Conservation (phyloP, 2,797 vertebrate genomes). For the Streptopelia turtur region DNA sequence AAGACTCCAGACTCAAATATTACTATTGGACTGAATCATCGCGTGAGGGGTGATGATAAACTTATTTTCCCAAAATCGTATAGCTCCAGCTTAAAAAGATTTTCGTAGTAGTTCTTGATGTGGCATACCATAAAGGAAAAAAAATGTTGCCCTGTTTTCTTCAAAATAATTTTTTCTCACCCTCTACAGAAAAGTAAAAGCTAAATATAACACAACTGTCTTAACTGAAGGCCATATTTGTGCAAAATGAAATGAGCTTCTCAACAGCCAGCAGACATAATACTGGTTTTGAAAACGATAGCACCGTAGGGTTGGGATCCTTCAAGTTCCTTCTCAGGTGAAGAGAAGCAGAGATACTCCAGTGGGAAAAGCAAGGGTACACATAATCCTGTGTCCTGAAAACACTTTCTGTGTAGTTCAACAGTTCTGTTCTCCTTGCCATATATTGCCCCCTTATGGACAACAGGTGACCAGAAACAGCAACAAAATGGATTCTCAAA, state of each 20-base stretch:
- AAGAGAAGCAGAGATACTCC: background rate
- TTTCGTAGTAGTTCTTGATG: background rate
- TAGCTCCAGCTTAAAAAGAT: background rate
- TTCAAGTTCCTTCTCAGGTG: background rate
- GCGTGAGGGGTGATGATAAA: background rate
- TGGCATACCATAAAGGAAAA: background rate
- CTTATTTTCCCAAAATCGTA: background rate
- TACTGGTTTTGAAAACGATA: background rate
- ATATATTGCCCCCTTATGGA: background rate
- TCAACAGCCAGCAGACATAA: background rate
- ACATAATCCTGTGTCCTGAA: background rate
- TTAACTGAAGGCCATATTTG: background rate
- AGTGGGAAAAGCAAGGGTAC: background rate
- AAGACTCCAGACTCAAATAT: too few relatives aligned
- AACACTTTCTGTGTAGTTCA: background rate
- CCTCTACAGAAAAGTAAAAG: background rate
- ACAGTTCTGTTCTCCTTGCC: background rate
- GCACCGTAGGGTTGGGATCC: background rate
- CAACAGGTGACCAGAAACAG: background rate
- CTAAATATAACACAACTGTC: background rate
- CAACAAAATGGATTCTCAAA: background rate
- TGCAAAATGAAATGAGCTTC: background rate
- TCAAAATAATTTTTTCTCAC: background rate
- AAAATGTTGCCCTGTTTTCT: background rate
- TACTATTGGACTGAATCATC: too few relatives aligned